phyloP scores from a whole-genome alignment of 2,113 vertebrate species.

The Dendropsophus ebraccatus region DNA sequence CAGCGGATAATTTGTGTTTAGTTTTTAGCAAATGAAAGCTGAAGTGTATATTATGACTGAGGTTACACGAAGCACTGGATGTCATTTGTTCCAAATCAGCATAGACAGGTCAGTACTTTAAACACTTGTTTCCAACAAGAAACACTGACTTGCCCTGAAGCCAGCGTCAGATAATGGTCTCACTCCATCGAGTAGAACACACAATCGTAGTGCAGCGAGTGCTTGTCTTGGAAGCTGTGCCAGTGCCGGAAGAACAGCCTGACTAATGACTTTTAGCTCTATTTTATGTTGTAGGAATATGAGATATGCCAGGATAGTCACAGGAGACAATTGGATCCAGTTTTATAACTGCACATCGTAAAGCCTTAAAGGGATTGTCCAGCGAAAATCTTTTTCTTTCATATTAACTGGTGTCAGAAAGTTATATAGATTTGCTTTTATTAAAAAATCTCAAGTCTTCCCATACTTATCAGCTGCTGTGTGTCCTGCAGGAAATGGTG shows the following conservation, averaged over 20 bases:
- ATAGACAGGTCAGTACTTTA: conserved; percentile 42
- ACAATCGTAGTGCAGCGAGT: not conserved
- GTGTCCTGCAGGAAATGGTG: too few species aligned
- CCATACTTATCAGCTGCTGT: too few species aligned
- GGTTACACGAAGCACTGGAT: conserved; percentile 17
- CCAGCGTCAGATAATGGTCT: conserved; percentile 44
- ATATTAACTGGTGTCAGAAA: too few species aligned
- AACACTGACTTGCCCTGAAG: conserved; percentile 30
- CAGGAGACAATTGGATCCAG: not conserved
- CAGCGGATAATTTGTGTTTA: conserved; percentile 42
- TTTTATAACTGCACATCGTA: too few species aligned
- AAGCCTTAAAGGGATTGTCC: too few species aligned
- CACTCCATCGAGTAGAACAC: conserved; percentile 5
- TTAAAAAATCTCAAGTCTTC: too few species aligned
- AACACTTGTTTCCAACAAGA: conserved; percentile 31
- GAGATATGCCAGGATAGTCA: not conserved
- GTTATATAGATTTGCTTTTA: too few species aligned
- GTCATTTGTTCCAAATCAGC: conserved; percentile 44
- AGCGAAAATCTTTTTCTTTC: too few species aligned
- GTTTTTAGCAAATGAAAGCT: conserved; percentile 49
- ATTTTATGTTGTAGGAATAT: not conserved
- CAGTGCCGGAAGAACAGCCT: conserved; percentile 2
- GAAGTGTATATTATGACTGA: conserved; percentile 52
- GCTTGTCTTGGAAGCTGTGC: conserved; percentile 3
- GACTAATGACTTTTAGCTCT: conserved; percentile 27